A percentile compares a stretch with the other conserved stretches of the same genome.
phyloP scores from a whole-genome alignment of 2,113 vertebrate genomes.

The Trematomus loennbergii region DNA sequence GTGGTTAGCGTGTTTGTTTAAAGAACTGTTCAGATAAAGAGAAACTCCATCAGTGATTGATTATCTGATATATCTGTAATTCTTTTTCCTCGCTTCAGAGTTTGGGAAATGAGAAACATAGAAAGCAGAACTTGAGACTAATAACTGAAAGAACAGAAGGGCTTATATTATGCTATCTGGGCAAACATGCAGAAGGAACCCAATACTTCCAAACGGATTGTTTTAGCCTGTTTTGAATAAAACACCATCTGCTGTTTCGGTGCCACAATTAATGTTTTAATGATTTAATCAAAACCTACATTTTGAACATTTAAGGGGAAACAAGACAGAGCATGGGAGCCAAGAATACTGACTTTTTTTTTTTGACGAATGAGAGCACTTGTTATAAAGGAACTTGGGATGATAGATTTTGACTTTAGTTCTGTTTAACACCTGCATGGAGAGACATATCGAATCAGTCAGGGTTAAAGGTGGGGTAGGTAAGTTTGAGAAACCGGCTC shows the following conservation, averaged over 20 bases:
- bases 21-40: constrained; percentile 37
- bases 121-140: constrained; percentile 47
- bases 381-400: constrained; percentile 26
- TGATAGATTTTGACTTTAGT: not conserved
- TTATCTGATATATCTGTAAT: constrained; percentile 38
- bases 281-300: constrained; percentile 18
- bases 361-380: constrained; percentile 37
- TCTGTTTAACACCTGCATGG: constrained; percentile 5
- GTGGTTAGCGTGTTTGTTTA: constrained; percentile 32
- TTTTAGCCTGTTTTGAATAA: constrained; percentile 64
- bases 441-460: not conserved
- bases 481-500: too few species aligned
- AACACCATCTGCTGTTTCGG: constrained; percentile 33
- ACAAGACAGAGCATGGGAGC: not conserved
- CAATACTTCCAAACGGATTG: constrained; percentile 37
- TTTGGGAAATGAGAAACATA: constrained; percentile 39
- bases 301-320: constrained; percentile 11
- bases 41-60: constrained; percentile 39
- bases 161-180: constrained; percentile 41
- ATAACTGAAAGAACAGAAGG: constrained; percentile 45
- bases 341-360: constrained; percentile 34
- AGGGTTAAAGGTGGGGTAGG: too few species aligned
- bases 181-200: constrained; percentile 33
- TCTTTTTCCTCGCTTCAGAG: constrained; percentile 29
- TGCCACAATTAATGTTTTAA: constrained; percentile 52